Conservation (phyloP, 2,888 invertebrate species). For the Scaptomyza cyrtandrae region DNA sequence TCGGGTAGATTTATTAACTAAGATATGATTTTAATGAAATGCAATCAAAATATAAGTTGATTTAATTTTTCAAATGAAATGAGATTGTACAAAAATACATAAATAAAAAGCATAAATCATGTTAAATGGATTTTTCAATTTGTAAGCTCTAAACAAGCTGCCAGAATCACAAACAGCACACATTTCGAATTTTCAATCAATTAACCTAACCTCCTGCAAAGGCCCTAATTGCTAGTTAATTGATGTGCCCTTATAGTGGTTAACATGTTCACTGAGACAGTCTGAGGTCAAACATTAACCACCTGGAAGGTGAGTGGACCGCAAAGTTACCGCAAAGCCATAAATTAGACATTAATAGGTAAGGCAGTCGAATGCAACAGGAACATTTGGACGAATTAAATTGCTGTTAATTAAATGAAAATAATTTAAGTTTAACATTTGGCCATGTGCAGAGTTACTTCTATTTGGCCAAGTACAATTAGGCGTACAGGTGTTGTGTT, state of each 20-base stretch:
- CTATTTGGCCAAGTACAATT: conserved; percentile 42
- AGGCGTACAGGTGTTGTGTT: conserved; percentile 43
- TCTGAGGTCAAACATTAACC: not conserved
- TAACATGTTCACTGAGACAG: not conserved
- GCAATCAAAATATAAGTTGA: not conserved
- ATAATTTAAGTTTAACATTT: conserved; percentile 53
- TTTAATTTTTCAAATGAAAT: too few relatives aligned
- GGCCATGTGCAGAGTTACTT: conserved; percentile 7
- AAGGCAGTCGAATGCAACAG: conserved; percentile 22
- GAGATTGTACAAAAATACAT: too few relatives aligned
- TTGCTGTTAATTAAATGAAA: conserved; percentile 51
- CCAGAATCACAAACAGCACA: not conserved
- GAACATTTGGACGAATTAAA: conserved; percentile 28
- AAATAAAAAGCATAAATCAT: not conserved
- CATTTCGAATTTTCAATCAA: not conserved
- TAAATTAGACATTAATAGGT: conserved; percentile 39
- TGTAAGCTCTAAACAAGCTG: not conserved
- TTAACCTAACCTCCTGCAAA: not conserved
- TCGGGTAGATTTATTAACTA: too few relatives aligned
- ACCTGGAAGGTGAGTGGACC: not conserved
- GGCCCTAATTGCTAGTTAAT: not conserved
- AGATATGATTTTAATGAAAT: too few relatives aligned
- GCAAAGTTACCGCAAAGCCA: conserved; percentile 1
- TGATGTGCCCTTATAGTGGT: conserved; percentile 1
- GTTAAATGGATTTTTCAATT: not conserved